These are phyloP conservation scores for Enteromius mattozi DNA, from an alignment of 2,797 vertebrate species.

Conservation along the genomic window DNA sequence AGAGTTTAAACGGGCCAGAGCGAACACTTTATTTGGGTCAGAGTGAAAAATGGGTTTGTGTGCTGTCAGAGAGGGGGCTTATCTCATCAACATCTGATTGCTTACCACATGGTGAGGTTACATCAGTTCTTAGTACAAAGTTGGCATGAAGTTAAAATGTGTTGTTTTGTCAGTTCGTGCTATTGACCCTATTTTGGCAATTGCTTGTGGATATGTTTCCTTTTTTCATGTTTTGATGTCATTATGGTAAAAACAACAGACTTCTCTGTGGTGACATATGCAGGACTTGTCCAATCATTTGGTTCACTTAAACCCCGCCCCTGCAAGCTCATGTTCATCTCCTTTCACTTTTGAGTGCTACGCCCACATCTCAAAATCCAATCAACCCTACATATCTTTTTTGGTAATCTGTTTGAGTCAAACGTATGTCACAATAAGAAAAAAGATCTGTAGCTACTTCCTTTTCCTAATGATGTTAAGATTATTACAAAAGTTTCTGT, in stretches of 20 bases:
- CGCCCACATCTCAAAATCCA: conserved; percentile 6
- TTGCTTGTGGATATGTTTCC: background rate
- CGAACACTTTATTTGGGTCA: background rate
- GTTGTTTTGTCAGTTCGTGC: background rate
- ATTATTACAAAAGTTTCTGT: background rate
- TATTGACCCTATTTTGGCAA: background rate
- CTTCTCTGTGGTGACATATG: background rate
- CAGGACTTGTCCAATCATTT: background rate
- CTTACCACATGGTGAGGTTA: background rate
- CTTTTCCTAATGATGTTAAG: background rate
- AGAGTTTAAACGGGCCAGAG: background rate
- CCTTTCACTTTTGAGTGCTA: background rate
- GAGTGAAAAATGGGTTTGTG: background rate
- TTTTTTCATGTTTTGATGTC: background rate
- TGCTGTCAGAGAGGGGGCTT: background rate
- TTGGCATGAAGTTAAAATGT: background rate
- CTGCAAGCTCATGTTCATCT: background rate
- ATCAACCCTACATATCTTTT: background rate
- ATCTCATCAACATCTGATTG: background rate
- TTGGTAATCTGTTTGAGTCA: background rate
- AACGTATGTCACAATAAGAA: background rate
- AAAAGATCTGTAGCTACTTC: background rate
- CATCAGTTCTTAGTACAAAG: background rate
- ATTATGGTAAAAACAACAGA: background rate
- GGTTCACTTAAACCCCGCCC: background rate